These are phyloP conservation scores for Metopia argyrocephala DNA, from an alignment of 2,888 invertebrate species.

Conservation along the genomic window DNA sequence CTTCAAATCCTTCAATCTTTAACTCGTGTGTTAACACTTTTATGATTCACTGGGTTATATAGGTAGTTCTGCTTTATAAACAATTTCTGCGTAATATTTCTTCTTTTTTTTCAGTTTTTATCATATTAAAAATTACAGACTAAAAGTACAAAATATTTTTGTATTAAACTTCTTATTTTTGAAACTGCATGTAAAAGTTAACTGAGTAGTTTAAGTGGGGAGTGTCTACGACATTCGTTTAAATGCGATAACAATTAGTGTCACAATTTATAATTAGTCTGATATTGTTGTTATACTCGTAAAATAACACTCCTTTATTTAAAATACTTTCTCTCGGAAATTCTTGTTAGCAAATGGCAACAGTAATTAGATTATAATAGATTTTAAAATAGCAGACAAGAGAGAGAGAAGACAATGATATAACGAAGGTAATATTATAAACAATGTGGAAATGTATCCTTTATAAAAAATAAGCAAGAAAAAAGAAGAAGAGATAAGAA, in stretches of 20 bases:
- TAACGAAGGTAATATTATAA: not conserved
- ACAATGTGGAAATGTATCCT: not conserved
- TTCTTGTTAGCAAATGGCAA: conserved; percentile 38
- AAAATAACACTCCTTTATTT: conserved; percentile 26
- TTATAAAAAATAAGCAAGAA: not conserved
- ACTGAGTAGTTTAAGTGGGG: not conserved
- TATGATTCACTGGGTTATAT: conserved; percentile 16
- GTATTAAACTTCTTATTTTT: not conserved
- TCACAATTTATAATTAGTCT: conserved; percentile 59
- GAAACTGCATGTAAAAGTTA: not conserved
- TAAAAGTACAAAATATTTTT: too few relatives aligned
- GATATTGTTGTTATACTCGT: not conserved
- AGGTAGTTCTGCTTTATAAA: too few relatives aligned
- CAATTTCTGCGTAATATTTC: too few relatives aligned
- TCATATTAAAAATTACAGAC: too few relatives aligned
- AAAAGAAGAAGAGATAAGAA: not conserved
- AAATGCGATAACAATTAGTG: conserved; percentile 57
- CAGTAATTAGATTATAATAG: conserved; percentile 60
- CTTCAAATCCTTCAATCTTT: too few relatives aligned
- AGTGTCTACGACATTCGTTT: conserved; percentile 43
- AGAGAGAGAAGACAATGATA: not conserved
- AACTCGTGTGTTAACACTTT: too few relatives aligned
- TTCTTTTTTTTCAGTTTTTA: too few relatives aligned
- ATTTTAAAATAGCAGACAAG: conserved; percentile 12
- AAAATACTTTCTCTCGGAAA: conserved; percentile 8